Evolutionary conservation across 1,140 invertebrate species (phyloP).

Genomic region (Ditylenchus dipsaci): DNA sequence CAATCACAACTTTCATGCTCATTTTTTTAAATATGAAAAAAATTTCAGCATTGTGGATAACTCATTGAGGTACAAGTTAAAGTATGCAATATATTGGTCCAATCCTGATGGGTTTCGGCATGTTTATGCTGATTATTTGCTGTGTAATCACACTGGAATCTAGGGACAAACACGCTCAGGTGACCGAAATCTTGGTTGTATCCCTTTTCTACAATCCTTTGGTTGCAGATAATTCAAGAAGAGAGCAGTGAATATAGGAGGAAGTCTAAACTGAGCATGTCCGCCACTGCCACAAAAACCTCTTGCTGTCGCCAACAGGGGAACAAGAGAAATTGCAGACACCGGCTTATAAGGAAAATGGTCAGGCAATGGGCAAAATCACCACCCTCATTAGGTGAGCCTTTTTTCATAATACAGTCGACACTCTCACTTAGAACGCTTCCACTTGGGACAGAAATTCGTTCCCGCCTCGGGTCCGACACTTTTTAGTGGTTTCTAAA

Average conservation of each 20-base stretch:
- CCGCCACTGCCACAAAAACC: slow-evolving; percentile 21
- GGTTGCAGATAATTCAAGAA: background rate
- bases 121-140: slow-evolving; percentile 52
- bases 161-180: slow-evolving; percentile 56
- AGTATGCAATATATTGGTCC: slow-evolving; percentile 57
- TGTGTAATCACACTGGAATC: slow-evolving; percentile 56
- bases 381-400: too few relatives aligned
- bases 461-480: too few relatives aligned
- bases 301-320: slow-evolving; percentile 13
- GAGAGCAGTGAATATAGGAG: background rate
- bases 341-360: too few relatives aligned
- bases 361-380: too few relatives aligned
- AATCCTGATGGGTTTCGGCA: slow-evolving; percentile 54
- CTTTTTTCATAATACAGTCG: too few relatives aligned
- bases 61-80: slow-evolving; percentile 34
- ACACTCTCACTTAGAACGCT: too few relatives aligned
- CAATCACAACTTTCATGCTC: too few relatives aligned
- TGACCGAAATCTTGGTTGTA: slow-evolving; percentile 2
- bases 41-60: slow-evolving; percentile 20
- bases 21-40: too few relatives aligned
- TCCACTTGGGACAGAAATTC: too few relatives aligned
- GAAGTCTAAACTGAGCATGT: slow-evolving; percentile 10
- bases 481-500: too few relatives aligned
- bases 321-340: background rate
- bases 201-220: background rate